Evolutionary conservation across 1,140 invertebrate genomes (phyloP), one percentile per base, ranked within the genome.

Genomic region (Lithobius niger): DNA sequence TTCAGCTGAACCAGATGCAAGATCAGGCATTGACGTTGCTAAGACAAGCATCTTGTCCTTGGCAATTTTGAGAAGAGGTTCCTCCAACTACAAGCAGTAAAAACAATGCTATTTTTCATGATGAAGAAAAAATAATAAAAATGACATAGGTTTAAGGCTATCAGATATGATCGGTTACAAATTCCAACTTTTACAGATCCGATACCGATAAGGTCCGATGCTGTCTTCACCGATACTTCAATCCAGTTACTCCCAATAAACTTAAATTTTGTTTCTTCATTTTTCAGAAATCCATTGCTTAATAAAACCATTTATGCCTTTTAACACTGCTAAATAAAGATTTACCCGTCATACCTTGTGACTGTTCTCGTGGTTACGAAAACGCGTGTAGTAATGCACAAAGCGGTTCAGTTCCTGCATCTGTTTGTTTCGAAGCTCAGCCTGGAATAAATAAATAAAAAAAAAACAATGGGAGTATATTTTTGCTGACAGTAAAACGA

Each of bases 351-450:
- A 56, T 56, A 72, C 72, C 64, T 70, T 71, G 55, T 66, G 72
- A 54, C 77, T 80, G 62, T 81, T 79, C 64, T 82, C 79, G 67
- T 83, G 81, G 60, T 82, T 82, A 61, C 77, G 74, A 65, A 80
- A 82, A 19, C 80, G 65, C 1, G 78, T 79, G 62, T 82, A 83
- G 66, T 78, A 82, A 61, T 82, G 80, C 2, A 82, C 71, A 69
- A 83, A 82, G 59, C 78, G 68, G 56, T 78, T 80, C 52, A 82
- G 66, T 61, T 82, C 80, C 68, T 80, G 74, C 65, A 77, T 73
- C 58, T 78, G 72, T 31, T 66, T 67, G 59, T 79, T 81, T 52
- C 75, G 69, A 27, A 73, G 69, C 56, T 77, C 70, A 24, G 79
- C 80, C 74, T 82, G 58, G 54, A 65, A 59, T 52, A 19, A 57